Conservation (phyloP, 2,113 vertebrate genomes). For the Mungos mungo region DNA sequence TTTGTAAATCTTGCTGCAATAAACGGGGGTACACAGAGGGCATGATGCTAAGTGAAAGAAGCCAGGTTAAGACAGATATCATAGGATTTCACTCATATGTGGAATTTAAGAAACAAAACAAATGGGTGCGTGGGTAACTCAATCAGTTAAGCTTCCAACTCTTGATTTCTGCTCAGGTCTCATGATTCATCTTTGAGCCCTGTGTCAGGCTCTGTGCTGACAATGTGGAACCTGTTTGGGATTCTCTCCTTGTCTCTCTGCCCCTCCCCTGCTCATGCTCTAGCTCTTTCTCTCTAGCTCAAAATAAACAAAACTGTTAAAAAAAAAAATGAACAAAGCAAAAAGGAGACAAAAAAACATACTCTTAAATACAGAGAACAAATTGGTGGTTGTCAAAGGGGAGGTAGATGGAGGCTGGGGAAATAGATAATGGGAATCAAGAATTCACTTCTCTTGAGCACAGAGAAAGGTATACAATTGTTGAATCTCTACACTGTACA, state of each 20-base stretch:
- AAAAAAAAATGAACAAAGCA: not conserved
- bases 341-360: not conserved
- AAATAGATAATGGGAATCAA: not conserved
- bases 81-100: not conserved
- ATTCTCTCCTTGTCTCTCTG: too few relatives aligned
- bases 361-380: not conserved
- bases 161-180: too few relatives aligned
- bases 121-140: not conserved
- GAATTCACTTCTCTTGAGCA: not conserved
- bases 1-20: not conserved
- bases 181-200: too few relatives aligned
- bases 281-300: too few relatives aligned
- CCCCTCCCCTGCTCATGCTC: too few relatives aligned
- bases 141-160: too few relatives aligned
- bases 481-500: not conserved
- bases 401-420: not conserved
- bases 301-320: too few relatives aligned
- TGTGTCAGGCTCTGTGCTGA: too few relatives aligned
- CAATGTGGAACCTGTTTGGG: too few relatives aligned
- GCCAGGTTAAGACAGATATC: not conserved
- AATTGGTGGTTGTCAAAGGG: not conserved
- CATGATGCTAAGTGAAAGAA: not conserved
- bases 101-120: not conserved
- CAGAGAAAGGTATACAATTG: not conserved
- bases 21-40: not conserved